These are phyloP conservation scores for Nomada flava DNA, from an alignment of 2,888 invertebrate genomes.

Conservation along the genomic window DNA sequence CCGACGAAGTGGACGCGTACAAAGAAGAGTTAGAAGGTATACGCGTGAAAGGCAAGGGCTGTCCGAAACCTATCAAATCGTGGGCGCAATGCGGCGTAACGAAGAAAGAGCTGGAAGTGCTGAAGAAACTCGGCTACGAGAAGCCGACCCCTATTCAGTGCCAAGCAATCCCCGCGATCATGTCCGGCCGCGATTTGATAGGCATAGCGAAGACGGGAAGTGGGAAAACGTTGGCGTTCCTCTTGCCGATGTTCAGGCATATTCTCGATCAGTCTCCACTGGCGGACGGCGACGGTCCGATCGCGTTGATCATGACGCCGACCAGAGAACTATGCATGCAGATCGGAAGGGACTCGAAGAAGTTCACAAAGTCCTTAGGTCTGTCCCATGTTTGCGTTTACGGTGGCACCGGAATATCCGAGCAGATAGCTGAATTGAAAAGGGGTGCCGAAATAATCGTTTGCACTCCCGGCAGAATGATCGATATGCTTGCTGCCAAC, in stretches of 20 bases:
- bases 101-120: constrained; percentile 96
- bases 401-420: constrained; percentile 98
- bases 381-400: constrained; percentile 98
- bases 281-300: constrained; percentile 99
- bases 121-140: constrained; percentile 96
- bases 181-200: constrained; percentile 98
- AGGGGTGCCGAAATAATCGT: constrained; percentile 99
- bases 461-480: constrained; percentile 99
- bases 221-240: constrained; percentile 99
- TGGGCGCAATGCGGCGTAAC: constrained; percentile 99
- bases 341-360: constrained; percentile 97
- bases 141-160: constrained; percentile 99
- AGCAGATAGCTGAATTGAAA: constrained; percentile 98
- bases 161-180: constrained; percentile 98
- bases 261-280: constrained; percentile 96
- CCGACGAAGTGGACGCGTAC: constrained; percentile 93
- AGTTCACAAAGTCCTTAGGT: constrained; percentile 95
- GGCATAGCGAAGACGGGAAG: constrained; percentile 99
- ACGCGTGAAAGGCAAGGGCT: constrained; percentile 97
- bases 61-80: constrained; percentile 96
- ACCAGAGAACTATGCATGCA: constrained; percentile 99
- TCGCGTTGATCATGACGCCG: constrained; percentile 98
- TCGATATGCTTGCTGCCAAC: constrained; percentile 99
- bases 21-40: constrained; percentile 97
- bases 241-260: constrained; percentile 98